phyloP scores from a whole-genome alignment of 2,888 invertebrate genomes.

The Drosophila subsilvestris region DNA sequence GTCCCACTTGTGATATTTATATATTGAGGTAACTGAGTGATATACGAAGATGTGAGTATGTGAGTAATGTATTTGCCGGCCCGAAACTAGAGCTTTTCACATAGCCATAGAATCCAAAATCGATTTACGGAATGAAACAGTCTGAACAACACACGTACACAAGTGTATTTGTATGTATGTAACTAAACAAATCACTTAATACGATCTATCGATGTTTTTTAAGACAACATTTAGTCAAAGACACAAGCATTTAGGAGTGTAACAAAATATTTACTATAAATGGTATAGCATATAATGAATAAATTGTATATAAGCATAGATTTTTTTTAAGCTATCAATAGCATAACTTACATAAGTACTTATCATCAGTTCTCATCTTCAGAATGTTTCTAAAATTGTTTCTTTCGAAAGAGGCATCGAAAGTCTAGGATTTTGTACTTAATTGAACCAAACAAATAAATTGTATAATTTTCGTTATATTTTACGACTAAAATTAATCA shows the following conservation, averaged over 20 bases:
- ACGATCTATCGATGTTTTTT: constrained; percentile 32
- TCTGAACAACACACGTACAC: constrained; percentile 55
- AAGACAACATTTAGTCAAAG: constrained; percentile 37
- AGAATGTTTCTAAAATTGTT: not conserved
- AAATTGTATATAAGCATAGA: constrained; percentile 14
- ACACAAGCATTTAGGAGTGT: constrained; percentile 47
- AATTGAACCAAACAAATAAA: not conserved
- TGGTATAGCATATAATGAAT: constrained; percentile 46
- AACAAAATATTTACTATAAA: constrained; percentile 8
- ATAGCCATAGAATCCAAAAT: constrained; percentile 45
- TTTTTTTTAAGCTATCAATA: not conserved
- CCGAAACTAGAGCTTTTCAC: constrained; percentile 40
- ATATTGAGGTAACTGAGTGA: constrained; percentile 64
- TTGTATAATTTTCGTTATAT: not conserved
- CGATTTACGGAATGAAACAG: constrained; percentile 54
- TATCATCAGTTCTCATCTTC: not conserved
- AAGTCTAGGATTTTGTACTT: not conserved
- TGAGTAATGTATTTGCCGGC: constrained; percentile 40
- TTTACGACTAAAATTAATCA: not conserved
- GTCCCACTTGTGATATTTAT: constrained; percentile 63
- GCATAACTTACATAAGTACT: constrained; percentile 15
- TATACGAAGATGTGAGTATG: constrained; percentile 50
- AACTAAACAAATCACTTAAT: constrained; percentile 54
- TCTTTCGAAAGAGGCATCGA: no score
- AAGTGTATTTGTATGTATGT: constrained; percentile 17